A percentile compares a stretch with the other conserved stretches of the same genome.
phyloP scores from a whole-genome alignment of 2,888 invertebrate genomes.

The Rhamnusium bicolor region DNA sequence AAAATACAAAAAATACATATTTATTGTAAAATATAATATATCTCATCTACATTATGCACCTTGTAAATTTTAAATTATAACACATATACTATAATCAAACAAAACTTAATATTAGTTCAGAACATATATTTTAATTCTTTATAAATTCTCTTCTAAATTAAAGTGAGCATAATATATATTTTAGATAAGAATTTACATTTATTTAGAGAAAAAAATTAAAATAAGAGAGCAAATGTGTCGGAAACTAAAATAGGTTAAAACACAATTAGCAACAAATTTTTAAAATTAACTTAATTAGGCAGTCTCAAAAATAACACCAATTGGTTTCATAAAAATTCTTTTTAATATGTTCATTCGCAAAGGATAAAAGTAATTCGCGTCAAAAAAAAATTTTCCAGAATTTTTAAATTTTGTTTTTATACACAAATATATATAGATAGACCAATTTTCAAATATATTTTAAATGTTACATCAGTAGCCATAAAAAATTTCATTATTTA shows the following conservation, averaged over 20 bases:
- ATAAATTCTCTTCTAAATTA: background rate
- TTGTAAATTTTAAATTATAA: constrained; percentile 10
- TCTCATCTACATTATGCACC: constrained; percentile 14
- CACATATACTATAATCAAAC: too few relatives aligned
- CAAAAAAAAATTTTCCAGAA: background rate
- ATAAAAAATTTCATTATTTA: too few relatives aligned
- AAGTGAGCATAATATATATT: background rate
- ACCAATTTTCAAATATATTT: too few relatives aligned
- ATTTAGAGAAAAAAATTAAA: background rate
- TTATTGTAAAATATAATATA: constrained; percentile 33
- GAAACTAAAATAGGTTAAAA: background rate
- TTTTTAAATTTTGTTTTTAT: too few relatives aligned
- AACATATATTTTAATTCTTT: background rate
- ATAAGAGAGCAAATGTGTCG: background rate
- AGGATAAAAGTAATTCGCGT: background rate
- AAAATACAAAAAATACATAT: constrained; percentile 36
- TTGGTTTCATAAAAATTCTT: constrained; percentile 17
- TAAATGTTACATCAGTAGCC: too few relatives aligned
- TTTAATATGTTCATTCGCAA: constrained; percentile 19
- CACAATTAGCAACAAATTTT: constrained; percentile 16
- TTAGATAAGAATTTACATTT: background rate
- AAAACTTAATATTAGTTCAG: background rate
- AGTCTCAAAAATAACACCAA: constrained; percentile 41
- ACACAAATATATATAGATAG: background rate
- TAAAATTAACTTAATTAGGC: constrained; percentile 36